phyloP scores from a whole-genome alignment of 2,888 invertebrate genomes.

The Conomelus anceps region DNA sequence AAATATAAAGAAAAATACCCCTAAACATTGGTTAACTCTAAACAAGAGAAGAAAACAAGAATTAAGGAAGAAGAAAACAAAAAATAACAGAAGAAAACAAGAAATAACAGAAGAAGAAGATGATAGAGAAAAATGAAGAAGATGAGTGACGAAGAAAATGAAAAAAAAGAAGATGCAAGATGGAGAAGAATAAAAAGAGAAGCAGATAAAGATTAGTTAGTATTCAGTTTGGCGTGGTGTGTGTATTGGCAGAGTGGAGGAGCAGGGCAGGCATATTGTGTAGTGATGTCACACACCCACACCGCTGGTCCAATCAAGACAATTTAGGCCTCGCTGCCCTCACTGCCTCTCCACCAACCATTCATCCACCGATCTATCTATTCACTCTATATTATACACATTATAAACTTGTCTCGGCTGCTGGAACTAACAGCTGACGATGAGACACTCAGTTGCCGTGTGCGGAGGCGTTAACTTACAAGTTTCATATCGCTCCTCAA shows the following conservation, averaged over 20 bases:
- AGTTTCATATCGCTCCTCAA: not conserved
- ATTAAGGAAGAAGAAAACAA: not conserved
- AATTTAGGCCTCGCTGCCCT: not conserved
- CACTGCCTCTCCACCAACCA: not conserved
- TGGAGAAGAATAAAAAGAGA: not conserved
- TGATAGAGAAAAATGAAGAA: not conserved
- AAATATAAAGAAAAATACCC: too few relatives aligned
- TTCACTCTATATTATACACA: conserved; percentile 6
- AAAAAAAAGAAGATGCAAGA: not conserved
- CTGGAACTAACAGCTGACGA: not conserved
- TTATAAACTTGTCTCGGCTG: conserved; percentile 15
- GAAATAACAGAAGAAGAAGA: not conserved
- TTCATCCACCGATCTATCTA: not conserved
- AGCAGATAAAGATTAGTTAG: not conserved
- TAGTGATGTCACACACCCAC: not conserved
- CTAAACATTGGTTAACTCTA: too few relatives aligned
- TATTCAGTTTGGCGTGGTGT: not conserved
- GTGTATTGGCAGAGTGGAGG: not conserved
- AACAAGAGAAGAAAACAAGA: not conserved
- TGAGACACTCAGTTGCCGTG: not conserved
- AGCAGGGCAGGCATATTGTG: not conserved
- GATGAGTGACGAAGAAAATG: not conserved
- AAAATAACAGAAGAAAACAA: not conserved
- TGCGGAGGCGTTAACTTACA: not conserved
- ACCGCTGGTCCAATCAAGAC: not conserved